These are phyloP conservation scores for Myzus persicae DNA, from an alignment of 1,140 invertebrate species.

Conservation along the genomic window DNA sequence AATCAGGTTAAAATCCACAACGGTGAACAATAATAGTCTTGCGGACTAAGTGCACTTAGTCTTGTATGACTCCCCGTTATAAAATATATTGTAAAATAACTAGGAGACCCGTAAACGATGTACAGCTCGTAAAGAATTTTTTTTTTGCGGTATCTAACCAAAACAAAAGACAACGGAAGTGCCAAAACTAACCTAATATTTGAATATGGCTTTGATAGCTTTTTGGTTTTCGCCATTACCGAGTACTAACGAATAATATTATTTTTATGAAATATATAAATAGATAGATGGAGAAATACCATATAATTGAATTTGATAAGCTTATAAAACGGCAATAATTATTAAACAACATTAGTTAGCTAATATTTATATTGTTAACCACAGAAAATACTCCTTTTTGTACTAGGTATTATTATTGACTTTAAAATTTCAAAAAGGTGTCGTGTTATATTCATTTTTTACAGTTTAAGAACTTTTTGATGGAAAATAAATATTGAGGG, in stretches of 20 bases:
- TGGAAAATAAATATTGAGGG: neutral
- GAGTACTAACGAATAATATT: no score
- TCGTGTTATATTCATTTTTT: neutral
- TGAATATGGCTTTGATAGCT: neutral
- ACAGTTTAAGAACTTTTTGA: neutral
- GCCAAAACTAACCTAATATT: neutral
- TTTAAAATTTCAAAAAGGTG: neutral
- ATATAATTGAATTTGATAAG: neutral
- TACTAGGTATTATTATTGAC: neutral
- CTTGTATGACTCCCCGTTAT: neutral
- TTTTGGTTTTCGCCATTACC: neutral
- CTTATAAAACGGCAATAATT: neutral
- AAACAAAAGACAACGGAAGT: no score
- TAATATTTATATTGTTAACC: neutral
- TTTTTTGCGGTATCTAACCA: no score
- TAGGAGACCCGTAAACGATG: neutral
- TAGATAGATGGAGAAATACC: no score
- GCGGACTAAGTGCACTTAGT: neutral
- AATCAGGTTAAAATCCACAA: neutral
- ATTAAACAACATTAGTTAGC: neutral
- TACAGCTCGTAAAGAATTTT: neutral
- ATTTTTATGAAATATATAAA: no score
- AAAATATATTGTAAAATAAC: neutral
- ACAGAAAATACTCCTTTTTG: neutral
- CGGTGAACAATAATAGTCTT: neutral